These are phyloP conservation scores for Erebia aethiops DNA, from an alignment of 2,888 invertebrate genomes.

Conservation along the genomic window DNA sequence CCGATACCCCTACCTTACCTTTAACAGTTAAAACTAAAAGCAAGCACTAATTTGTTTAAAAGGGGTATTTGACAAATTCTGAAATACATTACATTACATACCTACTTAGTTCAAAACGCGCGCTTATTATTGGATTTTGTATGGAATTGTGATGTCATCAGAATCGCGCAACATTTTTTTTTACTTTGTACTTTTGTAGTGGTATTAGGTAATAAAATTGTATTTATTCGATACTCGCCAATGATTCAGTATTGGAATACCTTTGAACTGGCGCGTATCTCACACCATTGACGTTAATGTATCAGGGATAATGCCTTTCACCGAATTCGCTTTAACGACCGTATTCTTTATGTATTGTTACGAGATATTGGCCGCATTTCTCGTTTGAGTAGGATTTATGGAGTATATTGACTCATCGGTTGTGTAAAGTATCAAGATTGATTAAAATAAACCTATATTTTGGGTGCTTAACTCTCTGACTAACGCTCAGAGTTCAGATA, in stretches of 20 bases:
- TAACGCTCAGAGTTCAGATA: background rate
- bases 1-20: too few relatives aligned
- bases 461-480: too few relatives aligned
- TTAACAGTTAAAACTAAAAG: too few relatives aligned
- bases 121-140: too few relatives aligned
- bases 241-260: constrained; percentile 12
- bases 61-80: too few relatives aligned
- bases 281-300: constrained; percentile 21
- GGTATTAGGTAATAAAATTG: constrained; percentile 1
- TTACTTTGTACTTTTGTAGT: background rate
- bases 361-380: constrained; percentile 11
- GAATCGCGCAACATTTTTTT: too few relatives aligned
- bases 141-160: too few relatives aligned
- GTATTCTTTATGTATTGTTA: constrained; percentile 15
- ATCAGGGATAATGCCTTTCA: constrained; percentile 29
- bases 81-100: too few relatives aligned
- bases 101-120: too few relatives aligned
- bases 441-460: background rate
- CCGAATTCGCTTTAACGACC: constrained; percentile 28
- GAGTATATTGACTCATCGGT: constrained; percentile 8
- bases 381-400: constrained; percentile 3
- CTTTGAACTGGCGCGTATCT: constrained; percentile 31
- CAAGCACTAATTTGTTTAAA: too few relatives aligned
- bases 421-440: background rate
- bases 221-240: constrained; percentile 1